Evolutionary conservation across 2,888 invertebrate species (phyloP).

Genomic region (Rhamnusium bicolor): DNA sequence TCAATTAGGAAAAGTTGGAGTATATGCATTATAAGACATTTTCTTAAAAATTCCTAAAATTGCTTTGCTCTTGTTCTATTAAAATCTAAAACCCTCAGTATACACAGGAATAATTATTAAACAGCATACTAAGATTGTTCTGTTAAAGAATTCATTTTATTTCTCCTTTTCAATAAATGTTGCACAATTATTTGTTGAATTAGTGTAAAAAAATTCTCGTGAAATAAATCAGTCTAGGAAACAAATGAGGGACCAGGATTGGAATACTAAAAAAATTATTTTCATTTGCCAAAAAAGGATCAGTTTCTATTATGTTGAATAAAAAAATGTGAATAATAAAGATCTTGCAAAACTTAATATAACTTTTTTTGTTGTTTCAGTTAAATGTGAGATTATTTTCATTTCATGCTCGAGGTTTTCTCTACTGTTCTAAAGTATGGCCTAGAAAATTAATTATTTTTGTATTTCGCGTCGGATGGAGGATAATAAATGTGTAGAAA

Average conservation of each 20-base stretch:
- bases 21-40: no score
- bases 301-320: background rate
- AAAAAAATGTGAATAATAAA: slow-evolving; percentile 13
- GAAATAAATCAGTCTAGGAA: slow-evolving; percentile 4
- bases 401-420: background rate
- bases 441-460: slow-evolving; percentile 50
- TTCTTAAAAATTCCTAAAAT: no score
- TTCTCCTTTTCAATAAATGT: no score
- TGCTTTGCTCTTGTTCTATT: no score
- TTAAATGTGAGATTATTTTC: slow-evolving; percentile 1
- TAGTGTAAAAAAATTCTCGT: background rate
- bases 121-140: no score
- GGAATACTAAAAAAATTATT: background rate
- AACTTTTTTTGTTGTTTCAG: background rate
- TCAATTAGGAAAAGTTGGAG: no score
- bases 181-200: no score
- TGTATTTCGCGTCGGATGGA: slow-evolving; percentile 49
- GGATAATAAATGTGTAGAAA: background rate
- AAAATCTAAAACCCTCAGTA: no score
- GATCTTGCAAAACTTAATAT: background rate
- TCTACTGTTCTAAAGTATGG: slow-evolving; percentile 20
- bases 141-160: no score
- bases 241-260: background rate
- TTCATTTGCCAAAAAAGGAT: background rate
- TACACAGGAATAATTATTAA: no score